Conservation (phyloP, 2,797 vertebrate species). For the Odontamblyopus rebecca region DNA sequence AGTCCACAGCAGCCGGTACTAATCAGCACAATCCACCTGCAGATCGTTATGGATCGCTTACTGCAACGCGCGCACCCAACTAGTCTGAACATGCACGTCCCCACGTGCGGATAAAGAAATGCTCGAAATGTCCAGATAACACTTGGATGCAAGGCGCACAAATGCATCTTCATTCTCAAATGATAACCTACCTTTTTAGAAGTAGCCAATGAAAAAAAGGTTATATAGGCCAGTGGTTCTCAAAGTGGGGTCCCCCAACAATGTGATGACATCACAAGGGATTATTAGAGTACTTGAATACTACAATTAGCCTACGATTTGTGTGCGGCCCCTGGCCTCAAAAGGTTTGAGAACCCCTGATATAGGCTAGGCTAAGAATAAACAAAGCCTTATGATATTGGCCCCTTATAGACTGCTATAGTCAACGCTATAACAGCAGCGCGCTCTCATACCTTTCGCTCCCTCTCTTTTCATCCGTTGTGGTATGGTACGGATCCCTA, state of each 20-base stretch:
- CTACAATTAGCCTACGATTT: no score
- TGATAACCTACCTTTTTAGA: not conserved
- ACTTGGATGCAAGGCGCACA: not conserved
- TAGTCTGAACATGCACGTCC: slow-evolving; percentile 12
- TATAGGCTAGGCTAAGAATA: no score
- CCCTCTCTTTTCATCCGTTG: slow-evolving; percentile 37
- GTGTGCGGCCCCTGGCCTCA: no score
- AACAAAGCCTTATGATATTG: not conserved
- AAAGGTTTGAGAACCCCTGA: no score
- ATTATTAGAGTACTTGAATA: no score
- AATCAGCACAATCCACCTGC: slow-evolving; percentile 83
- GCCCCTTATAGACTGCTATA: not conserved
- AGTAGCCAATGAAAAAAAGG: not conserved
- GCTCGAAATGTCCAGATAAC: not conserved
- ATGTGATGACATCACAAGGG: no score
- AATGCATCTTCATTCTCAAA: not conserved
- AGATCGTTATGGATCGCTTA: slow-evolving; percentile 81
- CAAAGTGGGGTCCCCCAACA: no score
- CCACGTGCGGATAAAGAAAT: slow-evolving; percentile 4
- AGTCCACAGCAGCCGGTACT: slow-evolving; percentile 82
- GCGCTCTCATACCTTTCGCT: not conserved
- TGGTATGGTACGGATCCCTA: slow-evolving; percentile 69
- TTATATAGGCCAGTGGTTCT: not conserved
- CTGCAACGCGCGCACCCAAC: slow-evolving; percentile 57
- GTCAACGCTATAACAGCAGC: not conserved